Evolutionary conservation across 2,888 invertebrate genomes (phyloP).

Genomic region (Diaperis boleti): DNA sequence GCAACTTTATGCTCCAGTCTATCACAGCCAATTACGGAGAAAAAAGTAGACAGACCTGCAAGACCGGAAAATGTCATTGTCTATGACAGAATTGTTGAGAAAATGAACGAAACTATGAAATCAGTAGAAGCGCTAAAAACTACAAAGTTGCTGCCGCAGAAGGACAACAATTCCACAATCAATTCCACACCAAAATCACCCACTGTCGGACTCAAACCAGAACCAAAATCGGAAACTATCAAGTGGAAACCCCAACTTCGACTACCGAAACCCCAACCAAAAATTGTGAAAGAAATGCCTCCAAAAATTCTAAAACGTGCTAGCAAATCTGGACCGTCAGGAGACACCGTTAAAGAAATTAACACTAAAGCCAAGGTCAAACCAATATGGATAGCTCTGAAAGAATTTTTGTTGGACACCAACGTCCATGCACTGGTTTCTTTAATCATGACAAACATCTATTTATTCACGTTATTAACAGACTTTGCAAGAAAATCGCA

Average conservation of each 20-base stretch:
- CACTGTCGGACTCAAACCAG: background rate
- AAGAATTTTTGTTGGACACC: slow-evolving; percentile 22
- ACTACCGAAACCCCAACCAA: background rate
- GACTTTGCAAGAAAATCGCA: slow-evolving; percentile 16
- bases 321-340: background rate
- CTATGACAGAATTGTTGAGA: slow-evolving; percentile 2
- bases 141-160: background rate
- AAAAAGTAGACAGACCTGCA: slow-evolving; percentile 1
- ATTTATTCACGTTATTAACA: slow-evolving; percentile 8
- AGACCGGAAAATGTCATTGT: background rate
- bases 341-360: background rate
- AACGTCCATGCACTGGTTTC: slow-evolving; percentile 29
- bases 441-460: slow-evolving; percentile 31
- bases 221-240: background rate
- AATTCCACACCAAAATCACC: background rate
- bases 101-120: slow-evolving; percentile 20
- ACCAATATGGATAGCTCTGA: slow-evolving; percentile 23
- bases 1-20: slow-evolving; percentile 24
- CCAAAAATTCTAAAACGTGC: background rate
- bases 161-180: background rate
- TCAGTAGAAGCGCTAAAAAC: background rate
- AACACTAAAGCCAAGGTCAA: slow-evolving; percentile 14
- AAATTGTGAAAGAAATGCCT: background rate
- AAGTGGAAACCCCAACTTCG: background rate
- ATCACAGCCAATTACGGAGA: slow-evolving; percentile 5